Percentiles rank a stretch among this genome's conserved stretches.
Conservation (phyloP, 2,888 invertebrate species). For the Lepas anatifera region DNA sequence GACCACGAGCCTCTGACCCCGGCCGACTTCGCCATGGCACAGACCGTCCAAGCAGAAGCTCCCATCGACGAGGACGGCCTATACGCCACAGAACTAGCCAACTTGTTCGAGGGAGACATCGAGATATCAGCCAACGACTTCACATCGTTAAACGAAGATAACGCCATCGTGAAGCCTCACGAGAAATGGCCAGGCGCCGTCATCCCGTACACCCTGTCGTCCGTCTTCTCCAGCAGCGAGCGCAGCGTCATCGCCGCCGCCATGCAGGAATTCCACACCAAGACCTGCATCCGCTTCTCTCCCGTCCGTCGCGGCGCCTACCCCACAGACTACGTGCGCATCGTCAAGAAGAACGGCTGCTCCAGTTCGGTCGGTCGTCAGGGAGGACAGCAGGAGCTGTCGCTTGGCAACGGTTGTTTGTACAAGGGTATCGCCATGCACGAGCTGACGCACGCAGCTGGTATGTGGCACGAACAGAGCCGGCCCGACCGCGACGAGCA, state of each 20-base stretch:
- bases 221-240: neutral
- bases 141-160: neutral
- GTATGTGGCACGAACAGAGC: constrained; percentile 10
- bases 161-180: neutral
- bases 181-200: neutral
- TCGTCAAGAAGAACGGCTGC: neutral
- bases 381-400: constrained; percentile 4
- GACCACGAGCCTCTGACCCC: constrained; percentile 16
- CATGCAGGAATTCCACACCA: neutral
- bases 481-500: constrained; percentile 4
- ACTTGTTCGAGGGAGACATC: constrained; percentile 1
- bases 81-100: neutral
- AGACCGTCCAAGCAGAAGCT: neutral
- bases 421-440: constrained; percentile 6
- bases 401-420: neutral
- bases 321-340: neutral
- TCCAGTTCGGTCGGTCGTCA: neutral
- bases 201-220: neutral
- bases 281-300: neutral
- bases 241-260: neutral
- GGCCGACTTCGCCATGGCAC: constrained; percentile 10
- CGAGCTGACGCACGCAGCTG: constrained; percentile 9
- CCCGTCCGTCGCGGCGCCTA: neutral
- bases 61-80: neutral
- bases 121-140: neutral